Conservation (phyloP, 2,113 vertebrate genomes). For the Anoplopoma fimbria region DNA sequence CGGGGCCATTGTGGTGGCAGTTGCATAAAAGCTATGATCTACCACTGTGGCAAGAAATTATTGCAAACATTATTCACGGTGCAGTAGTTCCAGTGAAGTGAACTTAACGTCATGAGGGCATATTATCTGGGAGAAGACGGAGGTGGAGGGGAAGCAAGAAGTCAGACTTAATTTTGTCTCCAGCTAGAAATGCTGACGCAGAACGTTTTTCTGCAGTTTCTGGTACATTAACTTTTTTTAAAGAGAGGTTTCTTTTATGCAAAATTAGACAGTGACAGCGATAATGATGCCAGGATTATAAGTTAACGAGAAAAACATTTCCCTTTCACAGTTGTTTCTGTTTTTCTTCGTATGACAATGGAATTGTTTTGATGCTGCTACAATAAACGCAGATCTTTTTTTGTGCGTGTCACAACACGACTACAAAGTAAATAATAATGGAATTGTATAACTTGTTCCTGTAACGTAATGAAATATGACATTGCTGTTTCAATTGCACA, state of each 20-base stretch:
- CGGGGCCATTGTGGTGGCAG: slow-evolving; percentile 37
- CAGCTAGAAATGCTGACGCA: slow-evolving; percentile 17
- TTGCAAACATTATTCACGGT: slow-evolving; percentile 60
- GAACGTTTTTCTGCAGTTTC: neutral
- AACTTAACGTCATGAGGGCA: slow-evolving; percentile 13
- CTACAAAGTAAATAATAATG: neutral
- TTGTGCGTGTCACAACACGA: neutral
- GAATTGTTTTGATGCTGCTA: neutral
- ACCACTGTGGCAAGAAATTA: slow-evolving; percentile 45
- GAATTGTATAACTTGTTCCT: neutral
- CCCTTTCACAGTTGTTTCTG: neutral
- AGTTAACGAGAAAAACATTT: neutral
- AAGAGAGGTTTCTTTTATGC: neutral
- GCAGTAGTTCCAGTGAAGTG: neutral
- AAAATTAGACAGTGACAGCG: neutral
- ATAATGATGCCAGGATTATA: slow-evolving; percentile 24
- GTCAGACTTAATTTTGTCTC: slow-evolving; percentile 9
- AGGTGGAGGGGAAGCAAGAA: slow-evolving; percentile 12
- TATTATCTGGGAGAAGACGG: slow-evolving; percentile 9
- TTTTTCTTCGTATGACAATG: neutral
- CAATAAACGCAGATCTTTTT: neutral
- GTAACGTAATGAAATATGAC: neutral
- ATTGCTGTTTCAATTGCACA: neutral
- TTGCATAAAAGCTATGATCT: slow-evolving; percentile 42
- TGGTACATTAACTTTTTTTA: neutral